Conservation (phyloP, 2,888 invertebrate species). For the Philhelius pedissequus region DNA sequence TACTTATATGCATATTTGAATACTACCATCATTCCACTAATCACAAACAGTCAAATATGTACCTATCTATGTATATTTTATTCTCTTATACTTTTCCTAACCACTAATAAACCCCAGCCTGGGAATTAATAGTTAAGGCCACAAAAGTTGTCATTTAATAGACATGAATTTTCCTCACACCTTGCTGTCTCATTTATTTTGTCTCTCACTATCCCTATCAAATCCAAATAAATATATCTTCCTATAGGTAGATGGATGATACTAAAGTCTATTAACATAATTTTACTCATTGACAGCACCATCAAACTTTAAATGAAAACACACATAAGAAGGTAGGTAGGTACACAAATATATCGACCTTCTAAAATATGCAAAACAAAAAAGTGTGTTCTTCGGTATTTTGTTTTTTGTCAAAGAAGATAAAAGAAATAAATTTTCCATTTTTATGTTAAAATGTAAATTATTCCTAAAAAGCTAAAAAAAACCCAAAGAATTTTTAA, state of each 20-base stretch:
- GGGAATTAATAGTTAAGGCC: conserved; percentile 40
- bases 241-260: neutral
- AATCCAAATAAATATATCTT: conserved; percentile 28
- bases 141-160: neutral
- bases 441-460: conserved; percentile 65
- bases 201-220: conserved; percentile 34
- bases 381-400: conserved; percentile 3
- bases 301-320: conserved; percentile 9
- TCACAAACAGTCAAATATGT: neutral
- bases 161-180: neutral
- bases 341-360: neutral
- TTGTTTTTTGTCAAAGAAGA: conserved; percentile 20
- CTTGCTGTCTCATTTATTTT: conserved; percentile 29
- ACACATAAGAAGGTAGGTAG: neutral
- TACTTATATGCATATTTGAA: too few relatives aligned
- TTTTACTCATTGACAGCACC: conserved; percentile 28
- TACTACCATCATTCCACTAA: neutral
- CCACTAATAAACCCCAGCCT: neutral
- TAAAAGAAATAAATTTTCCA: conserved; percentile 62
- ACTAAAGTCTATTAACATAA: conserved; percentile 37
- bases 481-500: conserved; percentile 21
- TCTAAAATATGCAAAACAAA: conserved; percentile 14
- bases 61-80: too few relatives aligned
- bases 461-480: conserved; percentile 9
- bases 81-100: neutral